Evolutionary conservation across 2,113 vertebrate species (phyloP).

Genomic region (Pogonocichla stellata): DNA sequence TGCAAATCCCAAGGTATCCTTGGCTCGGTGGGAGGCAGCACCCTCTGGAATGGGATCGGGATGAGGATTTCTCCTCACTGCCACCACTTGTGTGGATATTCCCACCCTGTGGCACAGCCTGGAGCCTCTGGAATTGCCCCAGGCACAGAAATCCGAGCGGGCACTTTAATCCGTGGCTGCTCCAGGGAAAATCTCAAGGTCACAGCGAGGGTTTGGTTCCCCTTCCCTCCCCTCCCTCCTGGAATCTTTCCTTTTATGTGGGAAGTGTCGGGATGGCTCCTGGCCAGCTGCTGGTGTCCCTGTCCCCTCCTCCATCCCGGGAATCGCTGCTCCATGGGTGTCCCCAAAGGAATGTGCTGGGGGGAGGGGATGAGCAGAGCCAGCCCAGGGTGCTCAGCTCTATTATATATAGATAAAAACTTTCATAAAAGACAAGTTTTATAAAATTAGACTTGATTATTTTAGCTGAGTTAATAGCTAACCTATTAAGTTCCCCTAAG

Average conservation of each 20-base stretch:
- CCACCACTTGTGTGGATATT: neutral
- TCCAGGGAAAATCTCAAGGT: slow-evolving; percentile 12
- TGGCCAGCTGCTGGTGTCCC: neutral
- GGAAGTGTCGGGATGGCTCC: neutral
- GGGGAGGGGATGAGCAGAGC: neutral
- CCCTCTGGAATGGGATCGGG: neutral
- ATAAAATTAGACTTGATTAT: neutral
- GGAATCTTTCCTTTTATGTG: neutral
- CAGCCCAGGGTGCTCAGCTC: neutral
- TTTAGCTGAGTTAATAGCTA: neutral
- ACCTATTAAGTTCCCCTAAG: neutral
- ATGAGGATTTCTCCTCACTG: no score
- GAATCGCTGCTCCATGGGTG: neutral
- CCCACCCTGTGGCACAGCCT: neutral
- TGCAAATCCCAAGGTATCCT: neutral
- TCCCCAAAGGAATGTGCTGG: neutral
- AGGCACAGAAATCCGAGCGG: neutral
- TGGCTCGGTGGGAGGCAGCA: neutral
- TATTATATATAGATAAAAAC: no score
- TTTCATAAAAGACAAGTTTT: neutral
- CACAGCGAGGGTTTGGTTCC: neutral
- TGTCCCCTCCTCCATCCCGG: neutral
- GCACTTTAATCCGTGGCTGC: neutral
- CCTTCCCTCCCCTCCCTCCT: neutral
- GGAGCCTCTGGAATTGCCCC: neutral